Percentiles rank a stretch among this genome's conserved stretches.
phyloP scores from a whole-genome alignment of 2,113 vertebrate species.

The Rostratula benghalensis region DNA sequence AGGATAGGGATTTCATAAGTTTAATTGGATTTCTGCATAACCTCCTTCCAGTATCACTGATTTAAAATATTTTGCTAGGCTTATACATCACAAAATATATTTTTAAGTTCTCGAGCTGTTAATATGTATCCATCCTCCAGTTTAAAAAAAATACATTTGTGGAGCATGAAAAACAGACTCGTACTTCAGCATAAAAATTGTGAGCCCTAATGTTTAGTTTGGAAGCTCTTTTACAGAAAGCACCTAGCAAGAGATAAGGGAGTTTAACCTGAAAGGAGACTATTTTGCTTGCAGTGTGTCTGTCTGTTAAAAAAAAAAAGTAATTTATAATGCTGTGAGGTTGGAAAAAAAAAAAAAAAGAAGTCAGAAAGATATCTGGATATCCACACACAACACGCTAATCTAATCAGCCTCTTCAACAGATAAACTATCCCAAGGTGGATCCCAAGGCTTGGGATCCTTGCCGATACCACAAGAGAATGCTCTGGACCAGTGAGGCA shows the following conservation, averaged over 20 bases:
- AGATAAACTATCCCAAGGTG: background rate
- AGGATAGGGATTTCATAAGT: conserved; percentile 76
- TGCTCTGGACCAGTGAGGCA: background rate
- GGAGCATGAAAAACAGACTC: conserved; percentile 54
- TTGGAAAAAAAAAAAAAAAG: background rate
- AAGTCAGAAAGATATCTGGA: background rate
- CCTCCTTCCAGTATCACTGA: conserved; percentile 74
- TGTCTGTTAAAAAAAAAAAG: background rate
- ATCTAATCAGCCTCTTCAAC: background rate
- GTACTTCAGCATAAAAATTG: conserved; percentile 30
- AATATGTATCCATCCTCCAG: conserved; percentile 60
- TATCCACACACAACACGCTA: background rate
- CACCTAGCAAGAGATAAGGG: conserved; percentile 46
- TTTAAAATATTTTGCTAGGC: conserved; percentile 79
- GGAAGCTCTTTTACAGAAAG: conserved; percentile 51
- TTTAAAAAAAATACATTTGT: conserved; percentile 33
- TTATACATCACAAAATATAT: conserved; percentile 50
- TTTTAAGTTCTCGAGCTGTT: conserved; percentile 69
- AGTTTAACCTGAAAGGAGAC: conserved; percentile 8
- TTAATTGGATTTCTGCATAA: conserved; percentile 81
- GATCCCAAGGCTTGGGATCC: background rate
- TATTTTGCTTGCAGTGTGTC: background rate
- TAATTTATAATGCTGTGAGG: background rate
- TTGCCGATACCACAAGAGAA: background rate
- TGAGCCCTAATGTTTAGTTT: conserved; percentile 49